Base-by-base conservation (phyloP, 2,888 invertebrate genomes). In the Pachymerium ferrugineum region DNA sequence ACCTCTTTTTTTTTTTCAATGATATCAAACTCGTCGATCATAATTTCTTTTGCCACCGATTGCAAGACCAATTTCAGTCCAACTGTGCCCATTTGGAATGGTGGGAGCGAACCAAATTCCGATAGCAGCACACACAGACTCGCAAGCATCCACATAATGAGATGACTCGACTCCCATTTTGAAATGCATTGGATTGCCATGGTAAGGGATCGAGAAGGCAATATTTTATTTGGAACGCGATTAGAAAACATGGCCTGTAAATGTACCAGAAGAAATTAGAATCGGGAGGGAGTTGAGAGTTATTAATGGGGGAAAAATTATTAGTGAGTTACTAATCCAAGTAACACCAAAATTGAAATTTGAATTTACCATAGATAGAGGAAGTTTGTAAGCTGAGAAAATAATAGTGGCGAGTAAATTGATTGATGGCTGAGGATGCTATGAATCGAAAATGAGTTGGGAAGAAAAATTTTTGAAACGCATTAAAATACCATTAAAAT, bases 81-180 rank as follows among this genome's bases (percentile, higher is more conserved):
- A 62, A 62, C 62, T 62, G 62, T 62, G 62, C 28, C 62, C 62
- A 62, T 62, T 62, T 28, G 25, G 8, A 62, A 62, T 62, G 62
- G 47, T 62, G 28, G 62, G 25, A 62, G 62, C 62, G 38, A 38
- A 38, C 62, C 62, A 62, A 62, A 62, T 62, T 62, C 62, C 62
- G 62, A 62, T 62, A 54, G 54, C 54, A 54, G 54, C 54, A 54
- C 54, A 54, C 54, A 54, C 54, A 22, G 25, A 25, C 62, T 28
- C n/a, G 62, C 25, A 62, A 19, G n/a, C n/a, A n/a, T 28, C 28
- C 62, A 62, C 62, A 62, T 62, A 62, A 62, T 62, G 62, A 62
- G 62, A 62, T 62, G 62, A 62, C 62, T 62, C 62, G 62, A 54
- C 54, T 54, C 54, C 54, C 62, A 62, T 28, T 62, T 62, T 62